A percentile compares a stretch with the other conserved stretches of the same genome.
phyloP scores from a whole-genome alignment of 2,888 invertebrate species.

The Kuschelorhynchus macadamiae region DNA sequence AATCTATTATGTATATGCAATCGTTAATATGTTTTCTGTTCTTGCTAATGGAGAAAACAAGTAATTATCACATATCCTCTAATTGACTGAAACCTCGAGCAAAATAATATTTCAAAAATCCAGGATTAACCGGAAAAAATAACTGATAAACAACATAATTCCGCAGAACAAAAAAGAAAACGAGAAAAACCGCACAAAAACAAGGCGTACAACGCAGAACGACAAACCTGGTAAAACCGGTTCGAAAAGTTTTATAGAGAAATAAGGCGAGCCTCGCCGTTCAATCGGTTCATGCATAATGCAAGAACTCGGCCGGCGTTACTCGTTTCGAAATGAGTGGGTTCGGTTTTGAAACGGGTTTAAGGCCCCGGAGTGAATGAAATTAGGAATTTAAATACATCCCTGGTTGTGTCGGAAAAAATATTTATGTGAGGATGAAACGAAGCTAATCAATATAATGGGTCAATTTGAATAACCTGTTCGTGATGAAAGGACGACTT shows the following conservation, averaged over 20 bases:
- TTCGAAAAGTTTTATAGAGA: conserved; percentile 27
- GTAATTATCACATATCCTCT: too few species aligned
- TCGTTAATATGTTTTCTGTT: too few species aligned
- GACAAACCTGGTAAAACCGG: conserved; percentile 19
- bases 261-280: conserved; percentile 22
- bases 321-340: conserved; percentile 34
- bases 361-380: conserved; percentile 28
- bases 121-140: too few species aligned
- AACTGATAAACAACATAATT: too few species aligned
- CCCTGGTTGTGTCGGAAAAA: conserved; percentile 19
- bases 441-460: conserved; percentile 24
- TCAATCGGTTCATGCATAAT: conserved; percentile 43
- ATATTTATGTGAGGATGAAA: conserved; percentile 20
- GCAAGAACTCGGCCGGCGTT: conserved; percentile 28
- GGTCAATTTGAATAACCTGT: conserved; percentile 22
- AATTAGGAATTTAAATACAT: conserved; percentile 35
- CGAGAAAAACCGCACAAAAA: conserved; percentile 6
- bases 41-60: too few species aligned
- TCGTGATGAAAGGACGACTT: background rate
- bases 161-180: background rate
- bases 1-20: too few species aligned
- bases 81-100: too few species aligned
- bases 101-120: too few species aligned
- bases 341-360: conserved; percentile 33
- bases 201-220: conserved; percentile 10